Evolutionary conservation across 2,113 vertebrate species (phyloP), one percentile per base, ranked within the genome.

Genomic region (Oplegnathus fasciatus): DNA sequence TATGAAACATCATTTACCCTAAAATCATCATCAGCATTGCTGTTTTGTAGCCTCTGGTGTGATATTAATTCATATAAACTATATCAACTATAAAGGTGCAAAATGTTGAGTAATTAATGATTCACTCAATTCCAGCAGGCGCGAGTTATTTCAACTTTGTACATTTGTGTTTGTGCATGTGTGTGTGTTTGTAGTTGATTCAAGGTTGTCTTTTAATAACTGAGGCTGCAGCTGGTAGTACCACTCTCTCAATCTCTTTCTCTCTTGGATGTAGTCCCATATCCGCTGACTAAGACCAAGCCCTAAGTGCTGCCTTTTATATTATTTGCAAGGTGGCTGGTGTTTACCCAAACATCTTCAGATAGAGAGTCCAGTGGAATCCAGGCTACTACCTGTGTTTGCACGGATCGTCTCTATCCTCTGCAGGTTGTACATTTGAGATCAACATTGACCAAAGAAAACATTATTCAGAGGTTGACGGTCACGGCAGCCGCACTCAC

Each of bases 381-480:
- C 61, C 30, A 66, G 72, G 75, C 80, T 84, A 82, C 55, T 86
- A 82, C 85, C 83, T 91, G 82, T 83, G 83, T 88, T 85, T 73
- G 24, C 34, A 83, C 61, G 37, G 74, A 82, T 42, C 8, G 60
- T 50, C 73, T 72, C 72, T 69, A 2, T 55, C 37, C 62, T 70
- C 72, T 30, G 18, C 2, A 5, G 60, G 44, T 48, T 84, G 77
- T 68, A 88, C 78, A 83, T 82, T 57, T 68, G 54, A 66, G 44
- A 62, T 44, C 67, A 30, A 18, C 54, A 60, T 50, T 80, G 48
- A 88, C 79, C 84, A 87, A 82, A 84, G 64, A 83, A 85, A 81
- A 83, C 71, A 83, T 81, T 50, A 64, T 85, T 80, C n/a, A 4
- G 52, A 57, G 78, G 75, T 72, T 26, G 55, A 82, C 80, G 80